These are phyloP conservation scores for Gerris lacustris DNA, from an alignment of 2,888 invertebrate species.

Conservation along the genomic window DNA sequence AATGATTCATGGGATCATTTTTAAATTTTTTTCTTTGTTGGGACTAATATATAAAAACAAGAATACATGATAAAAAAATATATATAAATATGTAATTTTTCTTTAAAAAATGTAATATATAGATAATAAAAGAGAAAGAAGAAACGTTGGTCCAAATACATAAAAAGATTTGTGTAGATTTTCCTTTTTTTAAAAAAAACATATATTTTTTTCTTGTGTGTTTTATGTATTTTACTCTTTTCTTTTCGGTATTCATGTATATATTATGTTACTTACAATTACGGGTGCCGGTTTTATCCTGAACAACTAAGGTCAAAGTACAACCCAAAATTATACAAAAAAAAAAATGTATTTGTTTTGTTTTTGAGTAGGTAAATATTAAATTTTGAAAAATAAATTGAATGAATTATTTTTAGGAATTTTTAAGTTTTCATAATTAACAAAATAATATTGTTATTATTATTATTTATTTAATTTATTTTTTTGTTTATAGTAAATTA, in stretches of 20 bases:
- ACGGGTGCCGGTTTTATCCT: slow-evolving; percentile 97
- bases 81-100: too few relatives aligned
- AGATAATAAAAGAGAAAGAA: too few relatives aligned
- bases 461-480: background rate
- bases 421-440: background rate
- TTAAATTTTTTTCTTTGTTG: too few relatives aligned
- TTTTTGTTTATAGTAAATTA: background rate
- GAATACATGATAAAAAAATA: too few relatives aligned
- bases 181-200: too few relatives aligned
- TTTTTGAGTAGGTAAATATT: too few relatives aligned
- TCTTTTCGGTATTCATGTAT: slow-evolving; percentile 4
- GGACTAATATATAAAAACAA: too few relatives aligned
- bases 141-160: too few relatives aligned
- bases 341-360: too few relatives aligned
- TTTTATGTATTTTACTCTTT: background rate
- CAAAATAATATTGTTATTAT: background rate
- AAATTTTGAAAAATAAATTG: background rate
- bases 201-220: slow-evolving; percentile 12
- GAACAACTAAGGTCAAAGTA: slow-evolving; percentile 58
- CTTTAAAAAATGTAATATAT: too few relatives aligned
- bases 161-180: too few relatives aligned
- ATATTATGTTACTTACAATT: slow-evolving; percentile 69
- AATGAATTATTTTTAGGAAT: slow-evolving; percentile 2
- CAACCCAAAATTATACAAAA: background rate
- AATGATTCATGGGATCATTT: too few relatives aligned